These are phyloP conservation scores for Virgularia gustaviana DNA, from an alignment of 92 coral and sea anemone genomes.

Conservation along the genomic window DNA sequence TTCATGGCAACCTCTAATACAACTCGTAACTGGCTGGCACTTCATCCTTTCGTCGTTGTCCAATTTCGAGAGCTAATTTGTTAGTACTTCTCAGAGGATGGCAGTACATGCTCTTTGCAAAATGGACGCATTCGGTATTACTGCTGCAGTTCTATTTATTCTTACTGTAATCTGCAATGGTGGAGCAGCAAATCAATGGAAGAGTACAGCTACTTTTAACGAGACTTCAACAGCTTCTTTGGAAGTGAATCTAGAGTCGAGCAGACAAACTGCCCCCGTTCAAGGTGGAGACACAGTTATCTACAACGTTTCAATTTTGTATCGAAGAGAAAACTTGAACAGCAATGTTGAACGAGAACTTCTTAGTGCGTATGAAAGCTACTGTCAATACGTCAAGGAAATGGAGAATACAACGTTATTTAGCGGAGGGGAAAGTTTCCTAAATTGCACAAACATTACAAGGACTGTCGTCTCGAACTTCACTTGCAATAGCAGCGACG, in stretches of 20 bases:
- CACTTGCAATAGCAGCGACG: constrained; percentile 57
- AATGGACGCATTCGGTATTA: too few species aligned
- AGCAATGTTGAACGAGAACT: neutral
- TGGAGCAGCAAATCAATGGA: too few species aligned
- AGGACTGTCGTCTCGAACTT: constrained; percentile 4
- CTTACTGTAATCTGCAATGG: too few species aligned
- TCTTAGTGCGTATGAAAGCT: neutral
- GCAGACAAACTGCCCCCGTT: neutral
- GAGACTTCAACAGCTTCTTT: neutral
- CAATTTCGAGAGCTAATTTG: too few species aligned
- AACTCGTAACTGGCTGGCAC: too few species aligned
- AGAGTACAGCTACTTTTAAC: neutral
- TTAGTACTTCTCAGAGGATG: too few species aligned
- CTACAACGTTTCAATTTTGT: constrained; percentile 1
- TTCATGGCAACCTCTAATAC: too few species aligned
- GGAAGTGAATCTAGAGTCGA: constrained; percentile 7
- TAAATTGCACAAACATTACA: constrained; percentile 25
- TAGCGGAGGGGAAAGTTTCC: neutral
- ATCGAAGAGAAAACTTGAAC: neutral
- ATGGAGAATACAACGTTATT: neutral
- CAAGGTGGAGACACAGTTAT: constrained; percentile 20
- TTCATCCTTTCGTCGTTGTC: too few species aligned
- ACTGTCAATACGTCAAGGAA: constrained; percentile 12
- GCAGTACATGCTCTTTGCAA: too few species aligned
- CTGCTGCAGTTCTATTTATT: too few species aligned